Conservation (phyloP, 2,888 invertebrate genomes). For the Herminia tarsipennalis region DNA sequence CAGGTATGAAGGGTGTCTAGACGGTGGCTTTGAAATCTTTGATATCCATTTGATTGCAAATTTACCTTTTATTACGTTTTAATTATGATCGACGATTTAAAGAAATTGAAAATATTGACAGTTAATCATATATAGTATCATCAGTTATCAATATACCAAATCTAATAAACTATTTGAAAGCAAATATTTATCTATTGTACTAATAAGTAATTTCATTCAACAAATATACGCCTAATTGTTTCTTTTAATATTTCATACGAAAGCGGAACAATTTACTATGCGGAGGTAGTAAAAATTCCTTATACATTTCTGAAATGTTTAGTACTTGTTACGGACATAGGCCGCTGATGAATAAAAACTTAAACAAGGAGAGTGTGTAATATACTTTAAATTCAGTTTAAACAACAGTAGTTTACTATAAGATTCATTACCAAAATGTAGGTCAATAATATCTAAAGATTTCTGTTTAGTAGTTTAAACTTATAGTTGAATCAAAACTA, state of each 20-base stretch:
- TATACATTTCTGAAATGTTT: slow-evolving; percentile 12
- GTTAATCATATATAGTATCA: no score
- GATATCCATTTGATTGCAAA: no score
- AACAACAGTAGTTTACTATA: not conserved
- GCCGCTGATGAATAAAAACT: slow-evolving; percentile 2
- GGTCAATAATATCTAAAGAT: no score
- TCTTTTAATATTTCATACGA: not conserved
- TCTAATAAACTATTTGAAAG: no score
- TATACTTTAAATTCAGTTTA: not conserved
- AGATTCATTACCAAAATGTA: no score
- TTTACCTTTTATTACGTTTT: not conserved
- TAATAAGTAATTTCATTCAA: not conserved
- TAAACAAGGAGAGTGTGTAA: not conserved
- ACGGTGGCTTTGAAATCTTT: not conserved
- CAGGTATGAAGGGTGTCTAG: slow-evolving; percentile 2
- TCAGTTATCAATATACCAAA: no score
- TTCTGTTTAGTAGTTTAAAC: no score
- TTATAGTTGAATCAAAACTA: no score
- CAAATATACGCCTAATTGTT: not conserved
- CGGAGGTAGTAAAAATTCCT: slow-evolving; percentile 15
- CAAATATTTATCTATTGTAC: no score
- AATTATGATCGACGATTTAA: no score
- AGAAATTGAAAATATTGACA: no score
- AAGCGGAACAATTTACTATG: slow-evolving; percentile 9
- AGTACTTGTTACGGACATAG: slow-evolving; percentile 11